These are phyloP conservation scores for Drosophila seclusa DNA, from an alignment of 2,888 invertebrate species.

Conservation along the genomic window DNA sequence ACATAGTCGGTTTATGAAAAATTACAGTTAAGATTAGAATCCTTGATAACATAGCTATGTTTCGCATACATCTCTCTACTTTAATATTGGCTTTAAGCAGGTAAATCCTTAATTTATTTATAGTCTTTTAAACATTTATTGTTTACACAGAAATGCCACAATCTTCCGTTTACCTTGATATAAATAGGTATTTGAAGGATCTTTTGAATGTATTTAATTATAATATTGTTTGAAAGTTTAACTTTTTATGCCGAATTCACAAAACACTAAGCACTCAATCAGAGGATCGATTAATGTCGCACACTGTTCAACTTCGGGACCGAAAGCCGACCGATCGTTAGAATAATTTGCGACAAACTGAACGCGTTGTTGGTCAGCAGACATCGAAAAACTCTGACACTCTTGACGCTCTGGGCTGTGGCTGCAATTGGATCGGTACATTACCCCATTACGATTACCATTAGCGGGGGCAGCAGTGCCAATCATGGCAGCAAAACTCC, in stretches of 20 bases:
- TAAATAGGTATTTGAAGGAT: constrained; percentile 28
- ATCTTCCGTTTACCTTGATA: constrained; percentile 12
- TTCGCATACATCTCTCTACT: neutral
- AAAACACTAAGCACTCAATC: constrained; percentile 46
- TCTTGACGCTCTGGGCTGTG: constrained; percentile 33
- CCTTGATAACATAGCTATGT: neutral
- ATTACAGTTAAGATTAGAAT: neutral
- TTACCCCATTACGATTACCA: constrained; percentile 71
- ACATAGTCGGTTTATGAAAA: neutral
- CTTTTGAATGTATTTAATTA: constrained; percentile 9
- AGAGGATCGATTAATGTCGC: constrained; percentile 16
- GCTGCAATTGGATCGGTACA: constrained; percentile 58
- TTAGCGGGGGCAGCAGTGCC: constrained; percentile 60
- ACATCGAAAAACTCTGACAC: constrained; percentile 39
- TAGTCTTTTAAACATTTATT: neutral
- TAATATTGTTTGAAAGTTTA: constrained; percentile 18
- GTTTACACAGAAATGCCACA: neutral
- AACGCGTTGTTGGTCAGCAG: constrained; percentile 59
- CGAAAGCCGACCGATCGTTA: constrained; percentile 82
- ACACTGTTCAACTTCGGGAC: constrained; percentile 30
- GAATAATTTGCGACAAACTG: constrained; percentile 82
- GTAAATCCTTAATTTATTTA: neutral
- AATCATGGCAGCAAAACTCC: constrained; percentile 62
- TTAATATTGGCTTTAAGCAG: neutral
- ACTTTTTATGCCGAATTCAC: neutral